phyloP scores from a whole-genome alignment of 2,113 vertebrate species.

The Pseudonaja textilis region DNA sequence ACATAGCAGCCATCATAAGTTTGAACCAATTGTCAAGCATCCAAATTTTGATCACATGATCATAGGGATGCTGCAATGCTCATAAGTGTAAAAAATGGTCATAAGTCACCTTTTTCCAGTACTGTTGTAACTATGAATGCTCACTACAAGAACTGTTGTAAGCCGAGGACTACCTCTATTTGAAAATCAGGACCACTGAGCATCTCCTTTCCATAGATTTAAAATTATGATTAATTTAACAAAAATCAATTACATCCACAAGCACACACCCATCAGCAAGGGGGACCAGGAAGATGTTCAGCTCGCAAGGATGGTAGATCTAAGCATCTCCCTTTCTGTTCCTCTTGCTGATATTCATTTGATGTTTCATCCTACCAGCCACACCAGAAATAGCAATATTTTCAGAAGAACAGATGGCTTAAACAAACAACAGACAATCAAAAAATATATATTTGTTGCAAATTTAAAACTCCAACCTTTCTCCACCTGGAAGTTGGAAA shows the following conservation, averaged over 20 bases:
- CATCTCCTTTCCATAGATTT: neutral
- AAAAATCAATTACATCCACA: neutral
- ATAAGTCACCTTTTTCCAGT: no score
- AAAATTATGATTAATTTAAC: neutral
- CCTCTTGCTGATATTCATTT: neutral
- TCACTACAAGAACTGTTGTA: no score
- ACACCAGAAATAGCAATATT: neutral
- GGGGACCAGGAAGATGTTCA: neutral
- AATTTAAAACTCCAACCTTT: neutral
- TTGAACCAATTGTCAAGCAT: no score
- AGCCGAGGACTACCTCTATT: neutral
- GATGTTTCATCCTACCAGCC: neutral
- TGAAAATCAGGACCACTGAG: neutral
- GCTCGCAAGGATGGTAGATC: neutral
- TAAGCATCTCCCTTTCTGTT: neutral
- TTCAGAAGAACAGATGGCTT: neutral
- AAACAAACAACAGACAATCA: neutral
- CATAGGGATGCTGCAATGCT: no score
- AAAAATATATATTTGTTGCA: neutral
- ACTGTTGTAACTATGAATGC: no score
- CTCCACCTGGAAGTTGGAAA: neutral
- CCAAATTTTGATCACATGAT: no score
- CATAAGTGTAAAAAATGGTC: no score
- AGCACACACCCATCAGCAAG: neutral
- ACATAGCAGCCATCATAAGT: no score